Evolutionary conservation across 1,140 invertebrate genomes (phyloP).

Genomic region (Drosophila sturtevanti): DNA sequence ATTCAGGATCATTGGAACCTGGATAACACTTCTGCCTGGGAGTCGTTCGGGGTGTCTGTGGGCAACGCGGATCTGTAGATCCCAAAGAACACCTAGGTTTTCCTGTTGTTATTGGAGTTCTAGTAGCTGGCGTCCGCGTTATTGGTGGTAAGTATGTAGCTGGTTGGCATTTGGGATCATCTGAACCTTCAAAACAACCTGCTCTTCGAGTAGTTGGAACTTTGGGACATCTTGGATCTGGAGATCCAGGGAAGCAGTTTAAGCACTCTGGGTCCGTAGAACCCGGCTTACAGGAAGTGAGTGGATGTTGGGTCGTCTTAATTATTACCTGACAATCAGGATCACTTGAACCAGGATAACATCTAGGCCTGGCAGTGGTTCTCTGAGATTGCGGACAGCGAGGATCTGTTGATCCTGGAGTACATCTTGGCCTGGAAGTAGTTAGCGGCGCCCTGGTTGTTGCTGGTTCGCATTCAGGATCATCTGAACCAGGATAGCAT

Average conservation of each 20-base stretch:
- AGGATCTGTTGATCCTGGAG: conserved; percentile 41
- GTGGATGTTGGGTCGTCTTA: conserved; percentile 30
- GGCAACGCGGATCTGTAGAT: conserved; percentile 30
- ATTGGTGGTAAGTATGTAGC: conserved; percentile 39
- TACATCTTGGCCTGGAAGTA: conserved; percentile 37
- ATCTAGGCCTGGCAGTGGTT: conserved; percentile 3
- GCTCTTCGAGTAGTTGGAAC: conserved; percentile 9
- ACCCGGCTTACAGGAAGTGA: conserved; percentile 46
- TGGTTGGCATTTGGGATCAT: conserved; percentile 76
- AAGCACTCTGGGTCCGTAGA: conserved; percentile 36
- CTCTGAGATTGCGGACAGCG: conserved; percentile 8
- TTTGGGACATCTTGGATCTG: conserved; percentile 73
- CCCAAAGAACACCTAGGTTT: conserved; percentile 38
- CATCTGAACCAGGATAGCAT: conserved; percentile 83
- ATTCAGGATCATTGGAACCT: conserved; percentile 48
- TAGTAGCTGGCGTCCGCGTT: conserved; percentile 52
- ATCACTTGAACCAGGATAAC: conserved; percentile 75
- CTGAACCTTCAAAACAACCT: conserved; percentile 75
- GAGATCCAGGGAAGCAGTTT: conserved; percentile 69
- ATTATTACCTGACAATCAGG: conserved; percentile 40
- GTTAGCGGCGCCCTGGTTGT: conserved; percentile 1
- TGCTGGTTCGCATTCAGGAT: conserved; percentile 82
- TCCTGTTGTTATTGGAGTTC: no score
- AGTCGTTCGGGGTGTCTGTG: conserved; percentile 4
- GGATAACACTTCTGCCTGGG: conserved; percentile 17